Evolutionary conservation across 2,113 vertebrate genomes (phyloP), one percentile per base, ranked within the genome.

Genomic region (Marmota monax): DNA sequence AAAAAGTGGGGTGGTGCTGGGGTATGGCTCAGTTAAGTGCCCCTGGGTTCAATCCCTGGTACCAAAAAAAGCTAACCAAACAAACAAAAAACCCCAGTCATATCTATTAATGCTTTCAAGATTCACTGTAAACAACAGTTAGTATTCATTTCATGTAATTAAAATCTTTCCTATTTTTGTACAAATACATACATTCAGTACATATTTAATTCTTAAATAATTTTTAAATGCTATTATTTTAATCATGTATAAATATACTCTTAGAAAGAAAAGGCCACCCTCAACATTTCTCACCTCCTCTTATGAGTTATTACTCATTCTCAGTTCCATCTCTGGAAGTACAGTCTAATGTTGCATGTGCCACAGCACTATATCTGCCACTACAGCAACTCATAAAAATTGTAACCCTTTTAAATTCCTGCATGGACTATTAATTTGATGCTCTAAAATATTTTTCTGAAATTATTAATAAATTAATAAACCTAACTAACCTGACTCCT

Each of bases 241-340:
- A 37, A 84, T 96, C 84, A 93, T 25, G 78, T 97, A 76, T 56
- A 76, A 95, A 11, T 45, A 94, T 27, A 90, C 34, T 69, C 88
- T 91, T 93, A 95, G 48, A 78, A 97, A 92, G 42, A 92, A 88
- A 97, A 91, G n/a, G 65, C 93, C 18, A 48, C 80, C 95, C 51
- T 95, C 96, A 92, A 34, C 27, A 86, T 93, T 98, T 97, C 95
- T 96, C 95, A 96, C 94, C 87, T 95, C 88, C 86, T 95, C 56
- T 85, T 96, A 79, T 48, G 88, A 91, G 73, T 98, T 94, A 92
- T 13, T 12, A 95, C 61, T 80, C 20, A 90, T 86, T 83, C 77
- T 97, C 16, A 82, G 45, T 74, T 92, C 92, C 17, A 87, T 80
- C 94, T 96, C 73, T 95, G 67, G 90, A 95, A 89, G 78, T 0